Conservation (phyloP, 2,888 invertebrate genomes). For the Prosapia bicincta region DNA sequence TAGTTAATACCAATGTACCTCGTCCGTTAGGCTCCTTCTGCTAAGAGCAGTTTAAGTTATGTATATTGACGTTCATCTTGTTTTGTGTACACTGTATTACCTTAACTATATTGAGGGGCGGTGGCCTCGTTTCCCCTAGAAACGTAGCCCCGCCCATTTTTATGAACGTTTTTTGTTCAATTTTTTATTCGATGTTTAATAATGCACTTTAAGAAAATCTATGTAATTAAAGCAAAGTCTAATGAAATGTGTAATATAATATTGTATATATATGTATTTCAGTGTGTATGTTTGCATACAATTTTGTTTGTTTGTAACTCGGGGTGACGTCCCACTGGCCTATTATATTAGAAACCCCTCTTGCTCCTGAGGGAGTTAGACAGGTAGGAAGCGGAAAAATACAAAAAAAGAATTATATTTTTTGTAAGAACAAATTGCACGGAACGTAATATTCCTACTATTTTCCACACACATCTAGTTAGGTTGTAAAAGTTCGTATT, state of each 20-base stretch:
- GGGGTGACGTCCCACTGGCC: slow-evolving; percentile 20
- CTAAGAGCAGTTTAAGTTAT: not conserved
- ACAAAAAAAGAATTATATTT: slow-evolving; percentile 27
- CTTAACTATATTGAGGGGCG: not conserved
- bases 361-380: slow-evolving; percentile 10
- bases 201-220: not conserved
- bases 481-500: slow-evolving; percentile 23
- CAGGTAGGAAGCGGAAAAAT: slow-evolving; percentile 13
- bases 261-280: not conserved
- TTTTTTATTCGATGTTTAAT: not conserved
- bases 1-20: not conserved
- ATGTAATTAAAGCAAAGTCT: not conserved
- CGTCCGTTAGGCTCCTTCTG: not conserved
- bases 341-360: slow-evolving; percentile 19
- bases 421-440: slow-evolving; percentile 29
- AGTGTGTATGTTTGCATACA: not conserved
- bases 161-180: not conserved
- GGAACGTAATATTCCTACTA: slow-evolving; percentile 29
- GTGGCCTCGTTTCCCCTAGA: not conserved
- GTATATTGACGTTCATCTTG: not conserved
- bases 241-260: not conserved
- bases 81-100: not conserved
- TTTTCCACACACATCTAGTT: slow-evolving; percentile 30
- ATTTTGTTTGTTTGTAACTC: not conserved
- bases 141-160: not conserved